Base-by-base conservation (phyloP, 2,888 invertebrate species). In the Lymantria dispar region DNA sequence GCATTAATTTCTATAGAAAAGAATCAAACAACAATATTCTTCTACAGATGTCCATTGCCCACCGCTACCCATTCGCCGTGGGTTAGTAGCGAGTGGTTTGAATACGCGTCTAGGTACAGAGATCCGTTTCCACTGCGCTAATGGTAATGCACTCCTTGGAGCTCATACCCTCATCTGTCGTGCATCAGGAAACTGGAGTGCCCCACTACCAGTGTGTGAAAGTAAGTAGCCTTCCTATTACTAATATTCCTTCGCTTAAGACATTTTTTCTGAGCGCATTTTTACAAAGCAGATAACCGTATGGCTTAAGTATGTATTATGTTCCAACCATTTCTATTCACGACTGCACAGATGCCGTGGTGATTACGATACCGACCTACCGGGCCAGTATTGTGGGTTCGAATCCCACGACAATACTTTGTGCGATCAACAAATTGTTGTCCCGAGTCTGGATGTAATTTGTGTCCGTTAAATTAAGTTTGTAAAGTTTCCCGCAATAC, bases 171-270 rank as follows among this genome's bases (percentile, higher is more conserved):
- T 96, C 30, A 80, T 90, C 43, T 97, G 97, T 78, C 85, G 96
- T n/a, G 95, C 97, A 0, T 96, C 96, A 14, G 96, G 96, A 29
- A 96, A 96, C 78, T 97, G 97, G 97, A 96, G 96, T 66, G 94
- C 95, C 0, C 95, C 95, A 1, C 88, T 96, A 56, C 97, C 97
- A 8, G 94, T 95, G 42, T 97, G 97, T 79, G 96, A 96, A 84
- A 96, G 96, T 95, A 83, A 92, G 93, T 87, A 31, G 2, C 8
- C 33, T 33, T 5, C 8, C 8, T 3, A 10, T 33, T 8, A 33
- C 8, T 33, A 10, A 10, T 33, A 33, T 8, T 33, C 33, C 8
- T 30, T 10, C 10, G 3, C 8, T 10, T 33, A 1, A 33, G 33
- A 5, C 5, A 10, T 33, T 33, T 33, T 33, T 33, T 3, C 3